Evolutionary conservation across 2,113 vertebrate genomes (phyloP).

Genomic region (Pseudorasbora parva): DNA sequence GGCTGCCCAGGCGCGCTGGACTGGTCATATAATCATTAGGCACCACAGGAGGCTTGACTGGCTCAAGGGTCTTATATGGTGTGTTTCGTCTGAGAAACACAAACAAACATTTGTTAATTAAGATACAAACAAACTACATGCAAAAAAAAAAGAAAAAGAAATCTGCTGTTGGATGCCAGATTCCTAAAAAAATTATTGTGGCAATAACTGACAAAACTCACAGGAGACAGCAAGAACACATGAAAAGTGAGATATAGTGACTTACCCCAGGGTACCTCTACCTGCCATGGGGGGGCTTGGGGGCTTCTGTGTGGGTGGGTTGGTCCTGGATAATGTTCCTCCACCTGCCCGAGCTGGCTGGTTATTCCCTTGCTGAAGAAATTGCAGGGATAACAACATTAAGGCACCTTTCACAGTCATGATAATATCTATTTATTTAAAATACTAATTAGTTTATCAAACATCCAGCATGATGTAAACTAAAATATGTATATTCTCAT

Average conservation of each 20-base stretch:
- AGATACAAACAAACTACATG: not conserved
- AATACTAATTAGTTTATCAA: not conserved
- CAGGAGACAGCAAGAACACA: not conserved
- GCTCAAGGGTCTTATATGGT: constrained; percentile 96
- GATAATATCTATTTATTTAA: not conserved
- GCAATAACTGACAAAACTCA: not conserved
- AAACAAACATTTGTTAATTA: constrained; percentile 8
- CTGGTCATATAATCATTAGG: constrained; percentile 99
- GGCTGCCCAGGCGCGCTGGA: constrained; percentile 90
- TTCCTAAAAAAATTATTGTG: not conserved
- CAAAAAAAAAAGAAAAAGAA: too few species aligned
- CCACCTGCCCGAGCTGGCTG: constrained; percentile 82
- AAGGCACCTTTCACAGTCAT: not conserved
- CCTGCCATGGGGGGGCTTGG: constrained; percentile 97
- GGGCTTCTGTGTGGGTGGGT: constrained; percentile 96
- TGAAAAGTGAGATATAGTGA: not conserved
- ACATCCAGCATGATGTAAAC: not conserved
- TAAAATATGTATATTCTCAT: not conserved
- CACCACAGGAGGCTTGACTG: constrained; percentile 94
- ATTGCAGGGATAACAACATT: constrained; percentile 34
- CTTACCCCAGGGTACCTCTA: constrained; percentile 92
- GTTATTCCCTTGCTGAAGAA: constrained; percentile 92
- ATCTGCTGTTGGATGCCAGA: not conserved
- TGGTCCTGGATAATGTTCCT: constrained; percentile 92
- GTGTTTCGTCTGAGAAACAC: constrained; percentile 85